These are phyloP conservation scores for Aphaenogaster floridana DNA, from an alignment of 1,140 invertebrate genomes.

Conservation along the genomic window DNA sequence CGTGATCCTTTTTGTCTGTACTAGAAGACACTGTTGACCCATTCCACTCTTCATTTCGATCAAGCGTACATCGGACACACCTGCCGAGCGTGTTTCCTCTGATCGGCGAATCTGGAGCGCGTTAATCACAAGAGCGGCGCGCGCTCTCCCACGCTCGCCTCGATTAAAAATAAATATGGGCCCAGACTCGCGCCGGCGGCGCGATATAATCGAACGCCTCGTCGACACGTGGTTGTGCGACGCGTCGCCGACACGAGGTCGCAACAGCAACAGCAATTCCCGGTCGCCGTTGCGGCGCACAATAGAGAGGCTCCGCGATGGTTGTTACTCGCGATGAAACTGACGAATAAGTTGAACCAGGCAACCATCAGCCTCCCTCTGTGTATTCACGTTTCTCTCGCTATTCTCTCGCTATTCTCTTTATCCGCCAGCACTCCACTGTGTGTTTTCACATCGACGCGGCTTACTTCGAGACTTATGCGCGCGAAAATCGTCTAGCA, in stretches of 20 bases:
- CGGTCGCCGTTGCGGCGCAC: not conserved
- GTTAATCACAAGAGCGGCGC: slow-evolving; percentile 50
- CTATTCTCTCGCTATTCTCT: slow-evolving; percentile 15
- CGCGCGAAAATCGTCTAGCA: slow-evolving; percentile 28
- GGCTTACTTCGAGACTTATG: slow-evolving; percentile 50
- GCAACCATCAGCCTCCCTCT: not conserved
- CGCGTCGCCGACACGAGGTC: slow-evolving; percentile 24
- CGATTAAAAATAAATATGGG: slow-evolving; percentile 57
- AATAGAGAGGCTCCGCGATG: slow-evolving; percentile 10
- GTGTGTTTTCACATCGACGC: slow-evolving; percentile 36
- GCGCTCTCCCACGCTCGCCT: slow-evolving; percentile 29
- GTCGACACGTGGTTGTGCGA: slow-evolving; percentile 7
- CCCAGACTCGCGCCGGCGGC: slow-evolving; percentile 12
- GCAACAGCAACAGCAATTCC: not conserved
- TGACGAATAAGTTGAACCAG: slow-evolving; percentile 59
- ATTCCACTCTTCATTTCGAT: slow-evolving; percentile 35
- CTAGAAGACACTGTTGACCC: slow-evolving; percentile 24
- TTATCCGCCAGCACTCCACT: not conserved
- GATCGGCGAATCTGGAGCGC: slow-evolving; percentile 52
- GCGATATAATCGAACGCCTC: slow-evolving; percentile 28
- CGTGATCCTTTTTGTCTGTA: not conserved
- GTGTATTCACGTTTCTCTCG: not conserved
- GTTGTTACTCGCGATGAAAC: slow-evolving; percentile 45
- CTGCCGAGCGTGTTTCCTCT: slow-evolving; percentile 24
- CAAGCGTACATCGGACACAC: not conserved